Base-by-base conservation (phyloP, 2,797 vertebrate species). In the Squalus acanthias region DNA sequence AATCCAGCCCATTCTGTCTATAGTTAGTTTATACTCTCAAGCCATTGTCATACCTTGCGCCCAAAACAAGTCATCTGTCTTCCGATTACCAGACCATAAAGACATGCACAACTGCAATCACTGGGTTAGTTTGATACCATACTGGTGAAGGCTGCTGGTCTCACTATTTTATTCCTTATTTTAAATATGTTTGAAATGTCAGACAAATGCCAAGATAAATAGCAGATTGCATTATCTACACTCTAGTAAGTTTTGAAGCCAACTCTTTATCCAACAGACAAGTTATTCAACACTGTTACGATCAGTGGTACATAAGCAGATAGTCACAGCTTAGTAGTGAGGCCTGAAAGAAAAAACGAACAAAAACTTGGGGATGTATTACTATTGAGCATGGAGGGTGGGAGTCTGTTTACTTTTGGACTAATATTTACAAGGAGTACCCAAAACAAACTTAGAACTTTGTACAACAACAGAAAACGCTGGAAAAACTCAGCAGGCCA, bases 391-490 rank as follows among this genome's bases (percentile, higher is more conserved):
- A 39, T 94, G 63, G 20, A 46, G 20, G n/a, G 65, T 94, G 33
- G 91, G 65, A 94, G 91, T 65, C 9, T 67, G n/a, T 70, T 94
- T 89, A 89, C 65, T 39, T 94, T 22, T 94, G 39, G 92, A 46
- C 39, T 94, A 24, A 70, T 70, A 67, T 70, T 46, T 94, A 46
- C 17, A 94, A 94, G 7, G 15, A 67, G 2, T 53, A 88, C 39
- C 85, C 39, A 88, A 88, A 89, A 50, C 22, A 57, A 63, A 26
- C 33, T 22, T 46, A 50, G 0, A 69, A 69, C 65, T 22, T 69
- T 39, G 65, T 70, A 22, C 20, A 67, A 39, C 39, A 39, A 39
- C 39, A 39, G 39, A 39, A 39, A 39, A 39, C 39, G 39, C 39
- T 39, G 39, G 39, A 39, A 39, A 39, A 39, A 39, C 39, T 39